Conservation (phyloP, 1,140 invertebrate species). For the Scaptodrosophila lebanonensis region DNA sequence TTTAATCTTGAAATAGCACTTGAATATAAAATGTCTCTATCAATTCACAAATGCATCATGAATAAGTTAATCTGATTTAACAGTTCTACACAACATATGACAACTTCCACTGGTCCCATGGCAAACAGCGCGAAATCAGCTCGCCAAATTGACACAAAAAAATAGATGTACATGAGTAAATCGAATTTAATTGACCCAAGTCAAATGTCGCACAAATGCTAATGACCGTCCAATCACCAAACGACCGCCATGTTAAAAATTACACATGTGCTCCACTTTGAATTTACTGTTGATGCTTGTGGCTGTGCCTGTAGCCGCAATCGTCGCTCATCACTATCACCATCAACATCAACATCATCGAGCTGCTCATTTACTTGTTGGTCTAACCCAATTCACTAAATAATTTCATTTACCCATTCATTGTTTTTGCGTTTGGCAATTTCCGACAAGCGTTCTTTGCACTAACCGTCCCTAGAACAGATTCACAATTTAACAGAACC, state of each 20-base stretch:
- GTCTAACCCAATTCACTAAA: constrained; percentile 64
- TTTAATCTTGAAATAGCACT: too few relatives aligned
- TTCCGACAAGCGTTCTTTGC: constrained; percentile 13
- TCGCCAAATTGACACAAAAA: constrained; percentile 52
- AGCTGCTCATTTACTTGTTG: too few relatives aligned
- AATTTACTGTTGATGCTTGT: constrained; percentile 24
- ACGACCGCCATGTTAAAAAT: constrained; percentile 15
- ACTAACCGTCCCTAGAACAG: constrained; percentile 1
- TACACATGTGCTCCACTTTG: constrained; percentile 53
- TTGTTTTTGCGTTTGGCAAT: constrained; percentile 41
- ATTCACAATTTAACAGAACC: constrained; percentile 23
- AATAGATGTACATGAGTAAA: constrained; percentile 48
- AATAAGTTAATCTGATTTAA: too few relatives aligned
- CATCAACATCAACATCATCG: too few relatives aligned
- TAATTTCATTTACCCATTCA: constrained; percentile 64
- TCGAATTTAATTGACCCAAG: constrained; percentile 68
- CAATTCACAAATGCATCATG: too few relatives aligned
- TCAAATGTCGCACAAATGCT: constrained; percentile 57
- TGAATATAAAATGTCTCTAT: too few relatives aligned
- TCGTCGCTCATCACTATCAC: not conserved
- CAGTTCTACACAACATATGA: too few relatives aligned
- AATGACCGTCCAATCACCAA: constrained; percentile 11
- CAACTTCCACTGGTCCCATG: too few relatives aligned
- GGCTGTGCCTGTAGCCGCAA: not conserved
- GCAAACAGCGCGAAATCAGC: constrained; percentile 19